Evolutionary conservation across 1,140 invertebrate species (phyloP).

Genomic region (Bombus sibiricus): DNA sequence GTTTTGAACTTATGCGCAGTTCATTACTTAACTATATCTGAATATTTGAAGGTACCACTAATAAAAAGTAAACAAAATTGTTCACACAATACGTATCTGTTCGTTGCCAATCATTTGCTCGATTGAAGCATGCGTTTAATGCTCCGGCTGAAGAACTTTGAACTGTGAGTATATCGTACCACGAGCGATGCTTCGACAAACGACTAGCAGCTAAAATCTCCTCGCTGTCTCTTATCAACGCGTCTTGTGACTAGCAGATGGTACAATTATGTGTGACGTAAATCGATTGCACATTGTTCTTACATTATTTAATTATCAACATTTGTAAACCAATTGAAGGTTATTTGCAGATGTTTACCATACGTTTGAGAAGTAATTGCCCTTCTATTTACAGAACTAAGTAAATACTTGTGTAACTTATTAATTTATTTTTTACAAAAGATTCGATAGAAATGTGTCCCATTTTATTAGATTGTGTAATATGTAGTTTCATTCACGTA

Average conservation of each 20-base stretch:
- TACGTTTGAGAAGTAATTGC: background rate
- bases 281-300: background rate
- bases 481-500: too few species aligned
- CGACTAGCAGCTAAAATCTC: slow-evolving; percentile 25
- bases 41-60: background rate
- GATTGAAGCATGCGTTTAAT: background rate
- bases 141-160: slow-evolving; percentile 18
- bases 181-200: background rate
- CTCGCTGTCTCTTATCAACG: background rate
- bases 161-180: slow-evolving; percentile 12
- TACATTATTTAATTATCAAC: slow-evolving; percentile 11
- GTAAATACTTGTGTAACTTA: background rate
- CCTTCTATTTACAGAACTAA: background rate
- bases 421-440: background rate
- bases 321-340: background rate
- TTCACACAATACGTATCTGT: background rate
- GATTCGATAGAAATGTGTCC: slow-evolving; percentile 7
- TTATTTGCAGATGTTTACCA: background rate
- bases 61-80: background rate
- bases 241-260: slow-evolving; percentile 19
- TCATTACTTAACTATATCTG: background rate
- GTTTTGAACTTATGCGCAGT: background rate
- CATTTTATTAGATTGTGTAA: background rate
- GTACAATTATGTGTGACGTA: slow-evolving; percentile 44
- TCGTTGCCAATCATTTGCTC: background rate